Conservation (phyloP, 2,797 vertebrate species). For the Gymnodraco acuticeps region DNA sequence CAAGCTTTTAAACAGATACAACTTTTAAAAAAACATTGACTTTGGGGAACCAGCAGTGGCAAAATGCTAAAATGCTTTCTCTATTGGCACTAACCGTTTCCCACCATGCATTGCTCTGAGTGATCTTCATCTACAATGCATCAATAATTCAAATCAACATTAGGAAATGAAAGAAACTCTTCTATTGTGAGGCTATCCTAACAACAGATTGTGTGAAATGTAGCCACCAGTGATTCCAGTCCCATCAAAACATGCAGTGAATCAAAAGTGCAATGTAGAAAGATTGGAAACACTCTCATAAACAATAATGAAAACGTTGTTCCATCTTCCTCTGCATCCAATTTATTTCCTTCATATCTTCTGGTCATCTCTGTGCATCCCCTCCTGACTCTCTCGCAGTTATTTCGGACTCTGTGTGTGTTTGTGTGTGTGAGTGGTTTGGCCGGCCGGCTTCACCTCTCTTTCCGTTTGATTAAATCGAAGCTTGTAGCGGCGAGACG, state of each 20-base stretch:
- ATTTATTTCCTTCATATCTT: conserved; percentile 22
- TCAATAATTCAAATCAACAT: not conserved
- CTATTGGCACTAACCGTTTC: not conserved
- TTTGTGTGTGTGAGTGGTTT: conserved; percentile 6
- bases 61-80: too few relatives aligned
- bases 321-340: conserved; percentile 21
- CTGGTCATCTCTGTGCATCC: conserved; percentile 8
- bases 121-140: not conserved
- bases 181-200: not conserved
- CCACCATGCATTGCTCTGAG: conserved; percentile 31
- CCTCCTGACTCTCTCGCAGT: conserved; percentile 12
- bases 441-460: conserved; percentile 48
- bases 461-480: conserved; percentile 82
- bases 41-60: too few relatives aligned
- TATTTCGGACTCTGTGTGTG: conserved; percentile 20
- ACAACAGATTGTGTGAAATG: not conserved
- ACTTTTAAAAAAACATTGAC: too few relatives aligned
- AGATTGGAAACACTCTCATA: not conserved
- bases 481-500: conserved; percentile 58
- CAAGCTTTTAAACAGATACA: too few relatives aligned
- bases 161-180: not conserved
- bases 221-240: not conserved
- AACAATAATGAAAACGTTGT: not conserved
- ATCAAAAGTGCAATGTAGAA: not conserved
- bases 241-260: not conserved